A percentile compares a stretch with the other conserved stretches of the same genome.
These are phyloP conservation scores for Cydia pomonella DNA, from an alignment of 1,140 invertebrate species.

Conservation along the genomic window DNA sequence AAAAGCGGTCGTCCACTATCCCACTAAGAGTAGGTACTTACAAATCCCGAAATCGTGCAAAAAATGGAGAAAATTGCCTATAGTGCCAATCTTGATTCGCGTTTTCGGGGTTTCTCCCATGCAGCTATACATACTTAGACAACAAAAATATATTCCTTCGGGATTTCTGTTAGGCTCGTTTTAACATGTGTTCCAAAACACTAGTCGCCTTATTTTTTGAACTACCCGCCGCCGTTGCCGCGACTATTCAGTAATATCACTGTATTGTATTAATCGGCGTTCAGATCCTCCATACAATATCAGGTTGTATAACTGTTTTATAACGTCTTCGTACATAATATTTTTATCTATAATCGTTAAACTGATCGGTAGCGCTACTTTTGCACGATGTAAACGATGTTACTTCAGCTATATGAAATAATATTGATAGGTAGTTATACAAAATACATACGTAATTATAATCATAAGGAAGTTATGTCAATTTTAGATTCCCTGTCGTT, in stretches of 20 bases:
- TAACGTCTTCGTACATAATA: slow-evolving; percentile 7
- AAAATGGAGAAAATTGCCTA: too few species aligned
- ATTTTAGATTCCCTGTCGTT: neutral
- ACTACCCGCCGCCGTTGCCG: too few species aligned
- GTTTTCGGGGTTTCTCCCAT: too few species aligned
- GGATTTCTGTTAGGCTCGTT: too few species aligned
- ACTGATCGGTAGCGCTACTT: neutral
- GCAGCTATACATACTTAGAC: too few species aligned
- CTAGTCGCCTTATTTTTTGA: too few species aligned
- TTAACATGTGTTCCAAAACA: too few species aligned
- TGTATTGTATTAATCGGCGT: neutral
- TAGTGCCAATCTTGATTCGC: too few species aligned
- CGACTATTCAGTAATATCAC: neutral
- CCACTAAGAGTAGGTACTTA: too few species aligned
- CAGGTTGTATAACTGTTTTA: slow-evolving; percentile 12
- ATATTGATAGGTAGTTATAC: neutral
- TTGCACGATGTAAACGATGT: slow-evolving; percentile 7
- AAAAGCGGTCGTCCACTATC: too few species aligned
- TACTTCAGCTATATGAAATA: neutral
- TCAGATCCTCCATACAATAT: neutral
- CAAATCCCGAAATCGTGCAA: too few species aligned
- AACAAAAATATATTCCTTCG: too few species aligned
- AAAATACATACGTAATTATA: neutral
- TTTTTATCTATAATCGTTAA: slow-evolving; percentile 1
- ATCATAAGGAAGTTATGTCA: neutral